Evolutionary conservation across 2,113 vertebrate genomes (phyloP).

Genomic region (Pluvianellus socialis): DNA sequence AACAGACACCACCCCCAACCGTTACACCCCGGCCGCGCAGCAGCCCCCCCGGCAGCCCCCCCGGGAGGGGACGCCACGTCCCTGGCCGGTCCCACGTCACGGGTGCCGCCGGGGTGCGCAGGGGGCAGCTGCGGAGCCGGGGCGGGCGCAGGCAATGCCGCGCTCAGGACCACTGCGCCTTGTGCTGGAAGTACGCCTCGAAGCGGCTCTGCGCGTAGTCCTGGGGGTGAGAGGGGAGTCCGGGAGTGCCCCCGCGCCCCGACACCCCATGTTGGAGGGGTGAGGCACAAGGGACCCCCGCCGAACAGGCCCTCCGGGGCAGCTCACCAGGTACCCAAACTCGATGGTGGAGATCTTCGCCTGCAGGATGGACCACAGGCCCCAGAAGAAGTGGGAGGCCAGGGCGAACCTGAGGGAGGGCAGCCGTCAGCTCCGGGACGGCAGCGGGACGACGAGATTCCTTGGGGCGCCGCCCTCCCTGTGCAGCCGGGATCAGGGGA

Average conservation of each 20-base stretch:
- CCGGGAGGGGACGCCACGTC: fast-evolving
- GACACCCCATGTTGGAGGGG: neutral
- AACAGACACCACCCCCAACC: neutral
- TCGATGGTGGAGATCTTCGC: slow-evolving; percentile 91
- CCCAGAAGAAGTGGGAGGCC: slow-evolving; percentile 95
- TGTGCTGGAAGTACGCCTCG: slow-evolving; percentile 84
- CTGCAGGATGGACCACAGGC: slow-evolving; percentile 93
- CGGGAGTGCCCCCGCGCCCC: too few species aligned
- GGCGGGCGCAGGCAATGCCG: neutral
- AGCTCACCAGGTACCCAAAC: slow-evolving; percentile 92
- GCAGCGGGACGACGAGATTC: neutral
- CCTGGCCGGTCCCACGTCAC: neutral
- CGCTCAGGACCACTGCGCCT: slow-evolving; percentile 39
- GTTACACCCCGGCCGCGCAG: neutral
- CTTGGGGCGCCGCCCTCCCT: neutral
- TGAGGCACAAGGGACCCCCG: fast-evolving
- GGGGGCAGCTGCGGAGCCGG: too few species aligned
- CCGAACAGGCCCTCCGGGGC: too few species aligned
- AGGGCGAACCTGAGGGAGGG: slow-evolving; percentile 79
- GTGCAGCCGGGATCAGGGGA: fast-evolving
- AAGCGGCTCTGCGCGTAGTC: slow-evolving; percentile 89
- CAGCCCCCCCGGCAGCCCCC: neutral
- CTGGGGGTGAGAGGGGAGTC: slow-evolving; percentile 44
- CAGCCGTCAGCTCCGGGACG: neutral
- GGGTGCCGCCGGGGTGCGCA: neutral